Percentiles rank a stretch among this genome's conserved stretches.
Conservation (phyloP, 2,797 vertebrate genomes). For the Periparus ater region DNA sequence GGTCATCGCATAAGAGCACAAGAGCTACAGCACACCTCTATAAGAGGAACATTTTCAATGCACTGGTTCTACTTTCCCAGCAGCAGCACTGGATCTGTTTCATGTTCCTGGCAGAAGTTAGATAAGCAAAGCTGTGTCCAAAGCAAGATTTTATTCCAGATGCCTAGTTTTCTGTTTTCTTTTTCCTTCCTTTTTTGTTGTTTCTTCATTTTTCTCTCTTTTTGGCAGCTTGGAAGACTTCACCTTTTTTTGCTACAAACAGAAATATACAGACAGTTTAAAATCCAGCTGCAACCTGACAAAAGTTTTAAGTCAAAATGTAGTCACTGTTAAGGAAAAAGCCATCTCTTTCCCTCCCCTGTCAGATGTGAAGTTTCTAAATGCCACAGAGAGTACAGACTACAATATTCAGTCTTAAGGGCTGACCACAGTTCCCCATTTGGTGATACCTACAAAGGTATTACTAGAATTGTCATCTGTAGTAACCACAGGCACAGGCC, state of each 20-base stretch:
- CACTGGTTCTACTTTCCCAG: neutral
- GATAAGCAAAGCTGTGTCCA: neutral
- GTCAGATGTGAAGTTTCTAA: neutral
- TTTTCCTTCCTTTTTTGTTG: constrained; percentile 85
- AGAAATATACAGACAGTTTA: neutral
- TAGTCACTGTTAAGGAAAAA: neutral
- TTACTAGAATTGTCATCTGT: neutral
- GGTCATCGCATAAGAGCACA: neutral
- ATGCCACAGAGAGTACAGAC: neutral
- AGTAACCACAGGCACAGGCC: neutral
- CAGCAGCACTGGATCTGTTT: neutral
- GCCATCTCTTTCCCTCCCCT: neutral
- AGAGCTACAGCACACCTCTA: constrained; percentile 50
- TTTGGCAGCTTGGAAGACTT: constrained; percentile 83
- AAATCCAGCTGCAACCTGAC: neutral
- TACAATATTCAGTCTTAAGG: neutral
- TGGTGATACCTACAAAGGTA: fast-evolving
- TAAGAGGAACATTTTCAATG: constrained; percentile 34
- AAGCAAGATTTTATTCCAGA: constrained; percentile 23
- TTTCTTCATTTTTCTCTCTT: constrained; percentile 81
- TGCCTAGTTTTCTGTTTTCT: constrained; percentile 68
- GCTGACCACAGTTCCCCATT: neutral
- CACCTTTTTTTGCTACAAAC: constrained; percentile 84
- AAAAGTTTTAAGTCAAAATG: neutral
- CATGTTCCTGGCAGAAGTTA: neutral